Evolutionary conservation across 2,113 vertebrate genomes (phyloP), one percentile per base, ranked within the genome.

Genomic region (Melanotaenia duboulayi): DNA sequence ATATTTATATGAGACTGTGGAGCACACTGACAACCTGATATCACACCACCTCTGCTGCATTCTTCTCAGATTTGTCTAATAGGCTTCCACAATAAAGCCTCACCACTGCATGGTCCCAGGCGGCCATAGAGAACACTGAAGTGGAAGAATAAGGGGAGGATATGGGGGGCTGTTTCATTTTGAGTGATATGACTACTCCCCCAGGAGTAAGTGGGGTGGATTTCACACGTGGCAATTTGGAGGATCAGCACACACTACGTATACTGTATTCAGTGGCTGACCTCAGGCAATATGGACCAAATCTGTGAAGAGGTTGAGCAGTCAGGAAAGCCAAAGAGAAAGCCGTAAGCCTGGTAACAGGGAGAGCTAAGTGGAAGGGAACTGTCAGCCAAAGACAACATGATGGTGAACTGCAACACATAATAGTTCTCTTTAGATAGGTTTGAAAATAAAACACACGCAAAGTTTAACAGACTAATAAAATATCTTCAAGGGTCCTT

Each of bases 1-100:
- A 92, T 90, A 92, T 94, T 93, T 93, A 92, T 93, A 92, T 83
- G 85, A 81, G 79, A 74, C 70, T 79, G 83, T 75, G 85, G 83
- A 81, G 84, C 78, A 76, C 64, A 65, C 66, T 92, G 90, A 93
- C 91, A 92, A 91, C 87, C 86, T 87, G 87, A 87, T 88, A 89
- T 91, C 84, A 82, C 60, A 78, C 88, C 71, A 90, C 87, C 83
- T 91, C 86, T 22, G 63, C 83, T 72, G 77, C 82, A 85, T 87
- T 90, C 88, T 84, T 85, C 81, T 83, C 90, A 90, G 78, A 92
- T 93, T 91, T 93, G 85, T 90, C 92, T 94, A 93, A 93, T 93
- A 93, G 91, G 93, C 91, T 93, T 93, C 89, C 85, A 63, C 57
- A 56, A 68, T 75, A 89, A 89, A 87, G 85, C 76, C 70, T 76